Evolutionary conservation across 2,797 vertebrate genomes (phyloP), one percentile per base, ranked within the genome.

Genomic region (Typhlichthys eigenmanni): DNA sequence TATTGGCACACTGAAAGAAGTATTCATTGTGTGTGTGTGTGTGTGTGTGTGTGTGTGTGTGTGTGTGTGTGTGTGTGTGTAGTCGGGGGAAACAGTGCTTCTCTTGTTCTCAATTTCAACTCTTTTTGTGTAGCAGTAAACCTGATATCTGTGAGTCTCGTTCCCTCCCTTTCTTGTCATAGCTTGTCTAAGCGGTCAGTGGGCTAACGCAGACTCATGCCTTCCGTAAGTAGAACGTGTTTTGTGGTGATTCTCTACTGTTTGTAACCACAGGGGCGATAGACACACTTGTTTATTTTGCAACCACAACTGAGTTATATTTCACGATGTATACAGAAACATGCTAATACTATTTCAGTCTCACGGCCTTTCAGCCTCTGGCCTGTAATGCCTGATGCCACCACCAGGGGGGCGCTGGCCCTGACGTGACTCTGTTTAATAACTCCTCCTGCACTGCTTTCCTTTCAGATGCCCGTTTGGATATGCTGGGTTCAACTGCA

Each of bases 401-500:
- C 19, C 19, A 19, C 19, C 19, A 19, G 19, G 19, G 19, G 19
- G 19, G 19, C 19, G 2, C 19, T 19, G 2, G 19, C 19, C 19
- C 19, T 19, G 19, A 19, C 19, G 2, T 19, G 19, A 19, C 19
- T 19, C 19, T 19, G 19, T 19, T 19, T 19, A 3, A 19, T 19
- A 19, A 19, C 19, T 19, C 2, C 3, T 55, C 9, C 9, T 24
- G 47, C 34, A 47, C 14, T 12, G 50, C 3, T 57, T 8, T 62
- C 66, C 69, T 68, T 79, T 38, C 68, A 94, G 93, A 52, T 94
- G 93, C 76, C 0, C 89, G 2, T 93, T 92, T 69, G 92, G 92
- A 59, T 90, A 91, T 5, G 60, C 81, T 13, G 93, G 93, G 58
- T 91, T 94, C 72, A 93, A 93, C 83, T 94, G 93, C 72, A 72